Conservation (phyloP, 2,113 vertebrate species). For the Podiceps cristatus region DNA sequence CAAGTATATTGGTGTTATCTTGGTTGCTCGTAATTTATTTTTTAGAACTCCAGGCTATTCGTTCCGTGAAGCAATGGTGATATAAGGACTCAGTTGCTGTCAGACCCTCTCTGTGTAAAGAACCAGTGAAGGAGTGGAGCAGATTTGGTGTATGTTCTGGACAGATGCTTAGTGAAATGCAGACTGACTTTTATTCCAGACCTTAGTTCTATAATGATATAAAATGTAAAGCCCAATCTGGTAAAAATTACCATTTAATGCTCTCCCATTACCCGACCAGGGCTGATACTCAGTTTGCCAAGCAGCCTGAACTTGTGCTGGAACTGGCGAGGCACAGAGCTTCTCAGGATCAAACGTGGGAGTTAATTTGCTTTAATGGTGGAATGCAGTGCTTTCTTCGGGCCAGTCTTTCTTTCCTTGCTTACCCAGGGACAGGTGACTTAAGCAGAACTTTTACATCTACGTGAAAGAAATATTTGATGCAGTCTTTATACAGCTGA, state of each 20-base stretch:
- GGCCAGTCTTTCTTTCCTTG: neutral
- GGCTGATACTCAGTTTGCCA: neutral
- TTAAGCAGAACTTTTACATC: neutral
- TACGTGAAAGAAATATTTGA: neutral
- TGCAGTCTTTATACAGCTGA: neutral
- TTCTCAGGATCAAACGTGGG: neutral
- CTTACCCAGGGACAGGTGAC: neutral
- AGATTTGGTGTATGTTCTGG: neutral
- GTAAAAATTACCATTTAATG: neutral
- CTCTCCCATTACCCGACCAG: neutral
- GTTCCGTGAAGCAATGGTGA: neutral
- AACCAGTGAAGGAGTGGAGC: neutral
- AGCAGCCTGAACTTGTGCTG: neutral
- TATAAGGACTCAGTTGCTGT: neutral
- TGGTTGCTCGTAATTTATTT: constrained; percentile 2
- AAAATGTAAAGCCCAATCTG: neutral
- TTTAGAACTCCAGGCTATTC: neutral
- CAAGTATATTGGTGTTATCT: neutral
- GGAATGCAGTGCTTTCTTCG: neutral
- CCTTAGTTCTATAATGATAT: neutral
- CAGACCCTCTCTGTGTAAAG: neutral
- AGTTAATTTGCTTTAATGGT: neutral
- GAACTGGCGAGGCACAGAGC: neutral
- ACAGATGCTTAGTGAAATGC: neutral
- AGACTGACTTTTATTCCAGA: neutral